These are phyloP conservation scores for Lagria hirta DNA, from an alignment of 2,888 invertebrate genomes.

Conservation along the genomic window DNA sequence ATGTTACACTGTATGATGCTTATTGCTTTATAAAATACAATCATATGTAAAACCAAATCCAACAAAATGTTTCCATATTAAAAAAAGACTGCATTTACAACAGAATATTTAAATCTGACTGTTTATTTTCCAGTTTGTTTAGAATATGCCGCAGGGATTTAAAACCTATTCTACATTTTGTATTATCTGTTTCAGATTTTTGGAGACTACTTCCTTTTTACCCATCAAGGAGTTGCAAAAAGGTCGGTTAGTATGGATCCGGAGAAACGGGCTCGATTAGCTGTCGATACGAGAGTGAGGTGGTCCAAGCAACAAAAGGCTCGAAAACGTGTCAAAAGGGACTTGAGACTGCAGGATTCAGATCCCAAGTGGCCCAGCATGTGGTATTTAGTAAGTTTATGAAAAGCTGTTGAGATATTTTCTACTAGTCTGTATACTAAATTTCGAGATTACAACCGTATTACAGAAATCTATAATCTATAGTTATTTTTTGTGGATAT, in stretches of 20 bases:
- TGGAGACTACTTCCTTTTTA: constrained; percentile 82
- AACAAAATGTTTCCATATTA: no score
- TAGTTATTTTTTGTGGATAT: no score
- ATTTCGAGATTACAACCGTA: no score
- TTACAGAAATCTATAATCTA: no score
- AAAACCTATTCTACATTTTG: neutral
- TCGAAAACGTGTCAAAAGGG: constrained; percentile 79
- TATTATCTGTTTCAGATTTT: constrained; percentile 70
- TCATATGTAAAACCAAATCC: no score
- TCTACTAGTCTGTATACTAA: no score
- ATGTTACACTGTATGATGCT: no score
- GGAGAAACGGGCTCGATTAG: constrained; percentile 69
- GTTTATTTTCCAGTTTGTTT: neutral
- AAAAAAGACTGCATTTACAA: constrained; percentile 2
- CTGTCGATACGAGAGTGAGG: constrained; percentile 73
- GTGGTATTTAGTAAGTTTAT: constrained; percentile 94
- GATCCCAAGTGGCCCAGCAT: constrained; percentile 93
- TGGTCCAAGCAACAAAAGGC: constrained; percentile 84
- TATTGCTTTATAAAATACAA: no score
- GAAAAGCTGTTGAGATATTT: no score
- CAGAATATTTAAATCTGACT: no score
- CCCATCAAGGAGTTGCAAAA: constrained; percentile 76
- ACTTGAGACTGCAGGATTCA: constrained; percentile 62
- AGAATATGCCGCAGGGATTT: no score
- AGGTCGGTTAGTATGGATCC: constrained; percentile 72